phyloP scores from a whole-genome alignment of 2,113 vertebrate species.

The Pyxicephalus adspersus region DNA sequence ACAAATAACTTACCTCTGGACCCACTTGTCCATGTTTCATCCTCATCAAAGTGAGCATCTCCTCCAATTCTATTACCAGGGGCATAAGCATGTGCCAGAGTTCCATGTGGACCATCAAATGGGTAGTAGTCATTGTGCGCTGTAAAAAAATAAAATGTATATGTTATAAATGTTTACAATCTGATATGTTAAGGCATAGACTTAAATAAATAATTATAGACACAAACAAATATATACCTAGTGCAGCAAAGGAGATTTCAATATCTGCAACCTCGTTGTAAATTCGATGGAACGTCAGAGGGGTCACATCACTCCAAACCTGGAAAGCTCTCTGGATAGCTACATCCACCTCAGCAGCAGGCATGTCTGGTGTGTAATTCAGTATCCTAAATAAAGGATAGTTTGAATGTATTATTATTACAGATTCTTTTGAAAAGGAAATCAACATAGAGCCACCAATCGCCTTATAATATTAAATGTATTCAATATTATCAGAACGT shows the following conservation, averaged over 20 bases:
- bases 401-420: neutral
- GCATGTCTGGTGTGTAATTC: slow-evolving; percentile 77
- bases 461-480: too few relatives aligned
- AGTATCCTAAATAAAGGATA: slow-evolving; percentile 64
- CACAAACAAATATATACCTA: slow-evolving; percentile 73
- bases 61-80: slow-evolving; percentile 73
- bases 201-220: too few relatives aligned
- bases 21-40: slow-evolving; percentile 74
- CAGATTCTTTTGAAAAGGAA: too few relatives aligned
- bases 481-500: too few relatives aligned
- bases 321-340: slow-evolving; percentile 69
- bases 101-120: slow-evolving; percentile 74
- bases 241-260: slow-evolving; percentile 73
- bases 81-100: slow-evolving; percentile 76
- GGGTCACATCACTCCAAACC: slow-evolving; percentile 74
- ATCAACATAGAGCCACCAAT: too few relatives aligned
- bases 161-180: neutral
- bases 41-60: slow-evolving; percentile 79
- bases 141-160: slow-evolving; percentile 56
- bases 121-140: slow-evolving; percentile 71
- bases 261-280: slow-evolving; percentile 71
- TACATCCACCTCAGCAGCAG: slow-evolving; percentile 66
- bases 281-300: slow-evolving; percentile 67
- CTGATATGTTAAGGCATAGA: neutral
- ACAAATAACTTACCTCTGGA: slow-evolving; percentile 64